A percentile compares a stretch with the other conserved stretches of the same genome.
Conservation (phyloP, 1,140 invertebrate genomes). For the Musca vetustissima region DNA sequence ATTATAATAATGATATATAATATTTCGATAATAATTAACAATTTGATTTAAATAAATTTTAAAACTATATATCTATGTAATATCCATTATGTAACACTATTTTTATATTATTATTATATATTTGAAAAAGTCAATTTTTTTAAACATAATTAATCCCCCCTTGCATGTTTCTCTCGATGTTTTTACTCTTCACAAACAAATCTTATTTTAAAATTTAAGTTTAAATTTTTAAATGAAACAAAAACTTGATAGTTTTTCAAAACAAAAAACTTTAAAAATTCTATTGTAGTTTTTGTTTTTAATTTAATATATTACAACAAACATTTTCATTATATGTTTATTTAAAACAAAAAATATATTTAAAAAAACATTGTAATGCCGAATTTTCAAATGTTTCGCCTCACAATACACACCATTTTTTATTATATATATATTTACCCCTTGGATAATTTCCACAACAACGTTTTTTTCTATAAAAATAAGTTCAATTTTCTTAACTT, state of each 20-base stretch:
- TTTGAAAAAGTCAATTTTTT: constrained; percentile 40
- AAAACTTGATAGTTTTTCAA: no score
- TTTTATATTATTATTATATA: constrained; percentile 38
- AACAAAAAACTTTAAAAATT: constrained; percentile 3
- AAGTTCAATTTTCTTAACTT: constrained; percentile 7
- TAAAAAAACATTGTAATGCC: constrained; percentile 49
- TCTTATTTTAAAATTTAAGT: constrained; percentile 8
- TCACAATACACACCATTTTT: constrained; percentile 43
- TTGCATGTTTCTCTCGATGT: constrained; percentile 57
- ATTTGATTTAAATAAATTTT: constrained; percentile 16
- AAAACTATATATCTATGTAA: constrained; percentile 12
- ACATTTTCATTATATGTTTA: constrained; percentile 19
- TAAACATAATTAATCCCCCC: constrained; percentile 6
- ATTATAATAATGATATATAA: neutral
- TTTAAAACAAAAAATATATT: constrained; percentile 23
- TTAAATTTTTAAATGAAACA: neutral
- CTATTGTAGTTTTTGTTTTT: constrained; percentile 16
- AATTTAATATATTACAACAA: neutral
- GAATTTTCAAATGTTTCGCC: constrained; percentile 57
- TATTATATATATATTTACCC: neutral
- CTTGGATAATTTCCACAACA: neutral
- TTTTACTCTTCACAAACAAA: constrained; percentile 24
- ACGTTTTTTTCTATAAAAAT: neutral
- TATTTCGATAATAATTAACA: constrained; percentile 1
- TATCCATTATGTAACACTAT: constrained; percentile 27